Evolutionary conservation across 2,888 invertebrate genomes (phyloP).

Genomic region (Acrobasis suavella): DNA sequence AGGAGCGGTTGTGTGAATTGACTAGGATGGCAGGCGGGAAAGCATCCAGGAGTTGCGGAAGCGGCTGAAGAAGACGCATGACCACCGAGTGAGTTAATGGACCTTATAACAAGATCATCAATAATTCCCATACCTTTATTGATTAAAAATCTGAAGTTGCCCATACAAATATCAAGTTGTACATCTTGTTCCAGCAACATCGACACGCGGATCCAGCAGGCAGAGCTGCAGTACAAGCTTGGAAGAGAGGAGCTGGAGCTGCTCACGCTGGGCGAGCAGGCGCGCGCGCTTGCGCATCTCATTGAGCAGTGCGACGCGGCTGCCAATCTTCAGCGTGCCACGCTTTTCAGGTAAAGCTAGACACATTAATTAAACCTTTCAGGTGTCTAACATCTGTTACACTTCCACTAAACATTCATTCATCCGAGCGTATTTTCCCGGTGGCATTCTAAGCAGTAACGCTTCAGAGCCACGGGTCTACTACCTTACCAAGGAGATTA

Average conservation of each 20-base stretch:
- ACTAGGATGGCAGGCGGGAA: no score
- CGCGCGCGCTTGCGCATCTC: slow-evolving; percentile 88
- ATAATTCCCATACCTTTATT: no score
- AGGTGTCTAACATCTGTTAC: neutral
- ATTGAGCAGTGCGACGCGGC: slow-evolving; percentile 86
- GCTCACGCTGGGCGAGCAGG: slow-evolving; percentile 91
- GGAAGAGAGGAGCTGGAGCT: slow-evolving; percentile 94
- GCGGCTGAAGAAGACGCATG: no score
- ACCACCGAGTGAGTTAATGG: no score
- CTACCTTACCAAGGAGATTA: no score
- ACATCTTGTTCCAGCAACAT: slow-evolving; percentile 85
- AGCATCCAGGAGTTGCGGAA: no score
- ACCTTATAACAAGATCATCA: no score
- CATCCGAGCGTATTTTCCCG: no score
- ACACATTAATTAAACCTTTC: neutral
- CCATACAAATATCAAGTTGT: neutral
- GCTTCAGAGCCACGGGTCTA: no score
- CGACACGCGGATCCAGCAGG: slow-evolving; percentile 94
- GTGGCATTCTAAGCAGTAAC: no score
- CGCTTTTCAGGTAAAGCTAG: slow-evolving; percentile 80
- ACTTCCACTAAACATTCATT: neutral
- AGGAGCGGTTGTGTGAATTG: no score
- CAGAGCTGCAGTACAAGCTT: slow-evolving; percentile 93
- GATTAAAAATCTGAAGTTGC: no score
- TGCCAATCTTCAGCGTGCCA: slow-evolving; percentile 71